Evolutionary conservation across 2,888 invertebrate genomes (phyloP), one percentile per base, ranked within the genome.

Genomic region (Campoplex capitator): DNA sequence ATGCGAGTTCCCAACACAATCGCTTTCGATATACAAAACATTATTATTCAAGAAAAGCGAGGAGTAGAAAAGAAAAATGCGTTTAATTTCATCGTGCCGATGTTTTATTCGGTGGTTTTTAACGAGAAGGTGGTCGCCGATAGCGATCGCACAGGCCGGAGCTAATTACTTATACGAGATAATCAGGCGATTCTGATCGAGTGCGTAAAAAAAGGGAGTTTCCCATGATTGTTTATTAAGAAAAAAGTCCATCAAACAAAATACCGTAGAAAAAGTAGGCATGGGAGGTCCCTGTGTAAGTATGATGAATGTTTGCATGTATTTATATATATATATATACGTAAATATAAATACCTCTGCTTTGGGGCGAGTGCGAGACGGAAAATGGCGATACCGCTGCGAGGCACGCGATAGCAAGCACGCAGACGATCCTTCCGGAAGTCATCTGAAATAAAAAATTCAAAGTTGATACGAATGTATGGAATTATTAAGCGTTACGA

Each of bases 401-500:
- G 73, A 92, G 87, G 82, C 92, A 90, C 87, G 91, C 89, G 89
- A 94, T 88, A 81, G 74, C 81, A 45, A 93, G 89, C 88, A 91
- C 88, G 90, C 91, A 91, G 74, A 92, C 86, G 89, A 88, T 89
- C 88, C 90, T 93, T 89, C 90, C 88, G 90, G 91, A 90, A 91
- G 91, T 90, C 94, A 94, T 94, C 94, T 94, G 92, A 67, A 93
- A 93, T 83, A 90, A 89, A 89, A 88, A 83, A 56, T 35, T 62
- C 45, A 73, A 42, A 75, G 71, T 51, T 16, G 45, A 28, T 51
- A 35, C 28, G 51, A 48, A n/a, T 13, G 35, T 35, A 73, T 32
- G 4, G 65, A 62, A 35, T 28, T 48, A 7, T 13, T 16, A 42
- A 42, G 51, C 32, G 56, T 28, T 32, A 35, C 18, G 2, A 28